Percentiles rank a stretch among this genome's conserved stretches.
These are phyloP conservation scores for Drosophila sucinea DNA, from an alignment of 1,140 invertebrate genomes.

Conservation along the genomic window DNA sequence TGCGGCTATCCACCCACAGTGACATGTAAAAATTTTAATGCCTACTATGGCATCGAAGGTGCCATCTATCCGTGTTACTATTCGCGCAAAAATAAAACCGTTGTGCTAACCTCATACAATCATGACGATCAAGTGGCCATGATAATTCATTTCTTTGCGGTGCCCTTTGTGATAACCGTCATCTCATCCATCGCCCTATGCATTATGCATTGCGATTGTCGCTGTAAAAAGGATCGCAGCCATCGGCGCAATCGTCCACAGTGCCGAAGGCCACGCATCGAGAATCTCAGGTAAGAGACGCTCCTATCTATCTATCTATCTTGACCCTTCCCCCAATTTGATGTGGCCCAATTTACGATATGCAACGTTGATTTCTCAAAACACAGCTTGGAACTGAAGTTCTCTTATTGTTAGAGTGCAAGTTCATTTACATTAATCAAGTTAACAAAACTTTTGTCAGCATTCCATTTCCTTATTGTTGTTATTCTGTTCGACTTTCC, in stretches of 20 bases:
- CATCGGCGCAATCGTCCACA: constrained; percentile 83
- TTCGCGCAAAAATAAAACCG: constrained; percentile 90
- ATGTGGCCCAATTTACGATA: constrained; percentile 2
- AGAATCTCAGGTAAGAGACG: constrained; percentile 85
- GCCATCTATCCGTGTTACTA: constrained; percentile 92
- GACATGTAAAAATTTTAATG: constrained; percentile 92
- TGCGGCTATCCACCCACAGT: constrained; percentile 95
- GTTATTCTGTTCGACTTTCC: neutral
- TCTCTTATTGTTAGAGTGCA: neutral
- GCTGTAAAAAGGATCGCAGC: constrained; percentile 84
- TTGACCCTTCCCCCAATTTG: too few species aligned
- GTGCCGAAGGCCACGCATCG: constrained; percentile 84
- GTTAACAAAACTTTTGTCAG: constrained; percentile 54
- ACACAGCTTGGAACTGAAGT: neutral
- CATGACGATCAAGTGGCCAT: constrained; percentile 90
- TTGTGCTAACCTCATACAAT: constrained; percentile 92
- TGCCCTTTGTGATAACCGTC: constrained; percentile 91
- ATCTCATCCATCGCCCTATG: constrained; percentile 92
- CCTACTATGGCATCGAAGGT: constrained; percentile 89
- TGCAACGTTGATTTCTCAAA: constrained; percentile 20
- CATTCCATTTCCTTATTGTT: constrained; percentile 39
- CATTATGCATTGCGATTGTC: constrained; percentile 92
- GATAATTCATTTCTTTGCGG: constrained; percentile 91
- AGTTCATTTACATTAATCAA: constrained; percentile 44
- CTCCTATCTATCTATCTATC: neutral